phyloP scores from a whole-genome alignment of 2,888 invertebrate species.

The Catocala sponsa region DNA sequence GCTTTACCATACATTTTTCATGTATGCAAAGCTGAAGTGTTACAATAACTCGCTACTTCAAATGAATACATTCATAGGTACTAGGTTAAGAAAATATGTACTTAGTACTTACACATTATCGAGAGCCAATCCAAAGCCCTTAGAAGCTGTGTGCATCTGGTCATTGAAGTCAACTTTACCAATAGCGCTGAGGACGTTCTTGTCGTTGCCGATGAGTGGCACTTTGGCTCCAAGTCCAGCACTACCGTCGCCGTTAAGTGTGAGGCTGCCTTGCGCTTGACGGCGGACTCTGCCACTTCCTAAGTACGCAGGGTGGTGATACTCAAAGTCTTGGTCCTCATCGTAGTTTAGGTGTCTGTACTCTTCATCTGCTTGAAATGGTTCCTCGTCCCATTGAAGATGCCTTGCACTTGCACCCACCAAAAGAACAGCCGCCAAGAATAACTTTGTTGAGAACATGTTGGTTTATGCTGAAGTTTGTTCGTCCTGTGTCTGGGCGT shows the following conservation, averaged over 20 bases:
- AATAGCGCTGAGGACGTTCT: conserved; percentile 36
- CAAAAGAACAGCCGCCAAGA: conserved; percentile 21
- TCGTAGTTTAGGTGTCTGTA: background rate
- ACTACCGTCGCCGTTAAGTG: conserved; percentile 35
- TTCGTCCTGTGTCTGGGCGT: background rate
- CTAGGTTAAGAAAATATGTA: too few relatives aligned
- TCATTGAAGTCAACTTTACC: conserved; percentile 17
- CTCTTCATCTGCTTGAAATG: conserved; percentile 14
- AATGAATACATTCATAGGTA: too few relatives aligned
- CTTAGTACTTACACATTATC: conserved; percentile 23
- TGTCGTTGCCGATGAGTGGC: conserved; percentile 38
- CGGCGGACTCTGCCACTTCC: conserved; percentile 31
- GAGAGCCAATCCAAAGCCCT: conserved; percentile 27
- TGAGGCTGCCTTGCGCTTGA: conserved; percentile 24
- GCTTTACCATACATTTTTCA: too few relatives aligned
- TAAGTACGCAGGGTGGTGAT: conserved; percentile 8
- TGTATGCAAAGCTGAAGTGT: too few relatives aligned
- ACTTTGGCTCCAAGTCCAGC: conserved; percentile 29
- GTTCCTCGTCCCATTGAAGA: conserved; percentile 18
- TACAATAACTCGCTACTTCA: too few relatives aligned
- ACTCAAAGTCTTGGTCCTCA: background rate
- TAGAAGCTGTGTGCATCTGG: conserved; percentile 16
- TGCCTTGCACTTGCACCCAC: conserved; percentile 26
- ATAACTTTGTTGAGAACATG: conserved; percentile 15
- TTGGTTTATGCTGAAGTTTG: background rate